Conservation (phyloP, 2,113 vertebrate genomes). For the Apeltes quadracus region DNA sequence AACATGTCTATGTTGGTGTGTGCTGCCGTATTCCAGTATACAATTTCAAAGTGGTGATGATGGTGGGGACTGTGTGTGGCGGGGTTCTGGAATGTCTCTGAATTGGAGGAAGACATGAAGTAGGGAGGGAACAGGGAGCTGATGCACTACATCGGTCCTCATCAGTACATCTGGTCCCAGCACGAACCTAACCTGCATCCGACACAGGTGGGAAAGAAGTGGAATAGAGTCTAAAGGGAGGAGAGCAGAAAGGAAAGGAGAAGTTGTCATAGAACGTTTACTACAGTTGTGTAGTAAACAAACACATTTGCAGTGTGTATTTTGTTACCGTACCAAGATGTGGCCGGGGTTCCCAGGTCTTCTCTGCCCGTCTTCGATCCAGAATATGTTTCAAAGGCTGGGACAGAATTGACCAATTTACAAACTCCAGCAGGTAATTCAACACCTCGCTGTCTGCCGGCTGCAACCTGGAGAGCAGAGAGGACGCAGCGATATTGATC, state of each 20-base stretch:
- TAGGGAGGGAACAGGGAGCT: slow-evolving; percentile 70
- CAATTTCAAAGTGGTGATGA: not conserved
- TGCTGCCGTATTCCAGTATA: not conserved
- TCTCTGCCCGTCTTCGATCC: slow-evolving; percentile 65
- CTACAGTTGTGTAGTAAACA: too few relatives aligned
- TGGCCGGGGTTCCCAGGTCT: slow-evolving; percentile 72
- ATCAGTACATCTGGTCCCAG: slow-evolving; percentile 70
- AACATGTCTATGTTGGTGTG: slow-evolving; percentile 54
- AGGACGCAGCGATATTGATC: not conserved
- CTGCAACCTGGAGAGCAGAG: slow-evolving; percentile 73
- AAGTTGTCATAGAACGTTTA: not conserved
- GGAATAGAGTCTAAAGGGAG: slow-evolving; percentile 67
- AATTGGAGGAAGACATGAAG: slow-evolving; percentile 77
- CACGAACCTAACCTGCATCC: slow-evolving; percentile 63
- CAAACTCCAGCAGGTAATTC: slow-evolving; percentile 86
- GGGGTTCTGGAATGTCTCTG: slow-evolving; percentile 50
- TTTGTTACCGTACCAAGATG: slow-evolving; percentile 78
- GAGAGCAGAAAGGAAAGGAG: not conserved
- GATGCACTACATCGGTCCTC: slow-evolving; percentile 56
- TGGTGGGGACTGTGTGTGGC: not conserved
- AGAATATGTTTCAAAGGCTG: slow-evolving; percentile 73
- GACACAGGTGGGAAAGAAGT: slow-evolving; percentile 74
- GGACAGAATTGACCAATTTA: slow-evolving; percentile 86
- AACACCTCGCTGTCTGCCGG: slow-evolving; percentile 73
- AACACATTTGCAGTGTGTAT: not conserved